Percentiles rank a stretch among this genome's conserved stretches.
These are phyloP conservation scores for Martes martes DNA, from an alignment of 2,113 vertebrate genomes.

Conservation along the genomic window DNA sequence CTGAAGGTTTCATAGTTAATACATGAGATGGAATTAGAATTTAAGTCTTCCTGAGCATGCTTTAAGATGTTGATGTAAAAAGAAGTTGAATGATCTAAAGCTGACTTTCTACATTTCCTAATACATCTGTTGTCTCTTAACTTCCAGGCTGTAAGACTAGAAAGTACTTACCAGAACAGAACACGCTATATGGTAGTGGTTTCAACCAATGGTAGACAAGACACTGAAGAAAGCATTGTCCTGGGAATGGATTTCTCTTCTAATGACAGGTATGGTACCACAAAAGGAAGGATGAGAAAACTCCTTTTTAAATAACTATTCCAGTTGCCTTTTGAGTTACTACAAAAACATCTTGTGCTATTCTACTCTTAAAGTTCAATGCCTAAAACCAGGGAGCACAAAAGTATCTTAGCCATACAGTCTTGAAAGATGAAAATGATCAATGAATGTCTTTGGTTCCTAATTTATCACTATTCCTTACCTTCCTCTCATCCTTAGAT, in stretches of 20 bases:
- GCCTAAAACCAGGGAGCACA: not conserved
- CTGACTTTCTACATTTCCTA: slow-evolving; percentile 16
- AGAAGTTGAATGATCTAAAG: not conserved
- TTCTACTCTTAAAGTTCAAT: slow-evolving; percentile 7
- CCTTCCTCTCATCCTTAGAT: not conserved
- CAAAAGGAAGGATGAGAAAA: not conserved
- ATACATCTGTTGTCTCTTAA: slow-evolving; percentile 48
- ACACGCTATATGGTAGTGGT: slow-evolving; percentile 99
- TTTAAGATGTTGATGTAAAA: slow-evolving; percentile 10
- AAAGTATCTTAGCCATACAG: not conserved
- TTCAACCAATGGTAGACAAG: slow-evolving; percentile 95
- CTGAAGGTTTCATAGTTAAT: not conserved
- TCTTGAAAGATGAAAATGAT: slow-evolving; percentile 16
- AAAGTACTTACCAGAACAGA: slow-evolving; percentile 93
- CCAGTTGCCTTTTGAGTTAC: not conserved
- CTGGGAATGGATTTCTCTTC: slow-evolving; percentile 96
- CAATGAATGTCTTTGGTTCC: not conserved
- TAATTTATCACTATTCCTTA: not conserved
- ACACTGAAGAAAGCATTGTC: slow-evolving; percentile 97
- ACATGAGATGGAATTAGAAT: slow-evolving; percentile 28
- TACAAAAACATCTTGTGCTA: not conserved
- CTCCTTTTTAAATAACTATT: slow-evolving; percentile 37
- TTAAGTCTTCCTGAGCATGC: not conserved
- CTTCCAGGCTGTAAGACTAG: slow-evolving; percentile 93
- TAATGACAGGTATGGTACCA: slow-evolving; percentile 89